Evolutionary conservation across 2,888 invertebrate species (phyloP).

Genomic region (Spilosoma lubricipeda): DNA sequence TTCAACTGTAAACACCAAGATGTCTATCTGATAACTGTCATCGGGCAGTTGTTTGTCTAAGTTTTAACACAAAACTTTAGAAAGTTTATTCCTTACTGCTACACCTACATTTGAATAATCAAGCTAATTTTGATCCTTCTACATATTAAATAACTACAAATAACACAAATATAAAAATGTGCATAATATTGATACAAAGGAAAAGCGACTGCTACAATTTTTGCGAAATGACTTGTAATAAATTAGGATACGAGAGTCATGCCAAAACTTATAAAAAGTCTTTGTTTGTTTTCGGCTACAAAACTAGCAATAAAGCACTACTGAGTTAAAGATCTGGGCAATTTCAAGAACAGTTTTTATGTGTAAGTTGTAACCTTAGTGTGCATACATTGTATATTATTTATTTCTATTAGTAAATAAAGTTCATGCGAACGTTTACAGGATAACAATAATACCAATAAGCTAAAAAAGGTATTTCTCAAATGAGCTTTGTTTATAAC

Average conservation of each 20-base stretch:
- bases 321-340: slow-evolving; percentile 32
- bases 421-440: not conserved
- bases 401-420: not conserved
- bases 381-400: not conserved
- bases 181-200: slow-evolving; percentile 30
- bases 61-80: not conserved
- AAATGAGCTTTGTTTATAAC: not conserved
- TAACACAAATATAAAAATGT: slow-evolving; percentile 20
- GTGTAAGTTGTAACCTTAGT: slow-evolving; percentile 23
- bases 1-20: not conserved
- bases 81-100: not conserved
- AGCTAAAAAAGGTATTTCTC: not conserved
- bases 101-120: not conserved
- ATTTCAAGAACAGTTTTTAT: slow-evolving; percentile 37
- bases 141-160: slow-evolving; percentile 3
- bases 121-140: not conserved
- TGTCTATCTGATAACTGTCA: not conserved
- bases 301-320: slow-evolving; percentile 42
- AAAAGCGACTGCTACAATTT: slow-evolving; percentile 42
- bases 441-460: not conserved
- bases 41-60: not conserved
- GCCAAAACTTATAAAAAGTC: slow-evolving; percentile 47
- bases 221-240: slow-evolving; percentile 45
- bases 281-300: slow-evolving; percentile 43
- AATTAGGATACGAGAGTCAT: slow-evolving; percentile 48